Evolutionary conservation across 2,113 vertebrate species (phyloP).

Genomic region (Peromyscus maniculatus): DNA sequence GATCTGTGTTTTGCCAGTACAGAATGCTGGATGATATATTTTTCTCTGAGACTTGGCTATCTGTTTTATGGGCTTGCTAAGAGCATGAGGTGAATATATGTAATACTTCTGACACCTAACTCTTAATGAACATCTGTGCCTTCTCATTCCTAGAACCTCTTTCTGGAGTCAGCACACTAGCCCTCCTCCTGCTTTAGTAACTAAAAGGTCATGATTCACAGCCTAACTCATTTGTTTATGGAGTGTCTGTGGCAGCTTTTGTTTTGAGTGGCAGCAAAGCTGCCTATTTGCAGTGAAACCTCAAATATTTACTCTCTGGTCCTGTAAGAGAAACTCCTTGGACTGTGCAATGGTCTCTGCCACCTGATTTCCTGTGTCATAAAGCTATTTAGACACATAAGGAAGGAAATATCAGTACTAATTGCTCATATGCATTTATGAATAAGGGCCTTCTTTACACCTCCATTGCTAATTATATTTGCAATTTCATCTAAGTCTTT

Average conservation of each 20-base stretch:
- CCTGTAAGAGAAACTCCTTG: not conserved
- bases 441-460: not conserved
- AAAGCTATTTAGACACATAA: not conserved
- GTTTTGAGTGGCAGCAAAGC: not conserved
- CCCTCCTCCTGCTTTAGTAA: not conserved
- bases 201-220: not conserved
- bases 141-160: not conserved
- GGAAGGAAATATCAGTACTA: not conserved
- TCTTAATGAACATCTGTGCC: not conserved
- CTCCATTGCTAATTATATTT: not conserved
- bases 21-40: not conserved
- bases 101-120: not conserved
- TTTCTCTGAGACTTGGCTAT: not conserved
- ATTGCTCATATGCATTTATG: not conserved
- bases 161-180: not conserved
- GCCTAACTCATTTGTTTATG: not conserved
- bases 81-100: not conserved
- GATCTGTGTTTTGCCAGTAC: not conserved
- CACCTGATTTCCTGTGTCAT: not conserved
- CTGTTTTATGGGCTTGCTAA: not conserved
- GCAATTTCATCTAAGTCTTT: slow-evolving; percentile 14
- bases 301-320: not conserved
- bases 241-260: not conserved
- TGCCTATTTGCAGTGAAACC: not conserved
- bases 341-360: not conserved